Evolutionary conservation across 2,113 vertebrate species (phyloP).

Genomic region (Micromys minutus): DNA sequence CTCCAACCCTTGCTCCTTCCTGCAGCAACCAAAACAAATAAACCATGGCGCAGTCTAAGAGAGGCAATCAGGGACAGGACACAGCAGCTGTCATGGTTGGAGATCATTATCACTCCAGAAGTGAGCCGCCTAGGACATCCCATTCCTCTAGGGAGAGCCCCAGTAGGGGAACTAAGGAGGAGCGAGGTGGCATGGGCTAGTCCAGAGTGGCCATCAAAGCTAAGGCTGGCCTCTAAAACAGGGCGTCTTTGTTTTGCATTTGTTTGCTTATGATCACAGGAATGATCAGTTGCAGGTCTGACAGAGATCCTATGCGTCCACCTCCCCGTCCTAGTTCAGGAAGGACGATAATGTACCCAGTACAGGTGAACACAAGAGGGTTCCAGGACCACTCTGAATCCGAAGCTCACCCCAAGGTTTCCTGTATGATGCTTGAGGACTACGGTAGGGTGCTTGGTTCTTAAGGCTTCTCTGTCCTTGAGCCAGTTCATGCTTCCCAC

Average conservation of each 20-base stretch:
- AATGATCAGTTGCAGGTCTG: too few relatives aligned
- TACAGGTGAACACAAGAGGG: neutral
- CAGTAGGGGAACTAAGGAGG: too few relatives aligned
- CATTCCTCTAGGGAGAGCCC: fast-evolving
- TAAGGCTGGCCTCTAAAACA: too few relatives aligned
- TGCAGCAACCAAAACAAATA: neutral
- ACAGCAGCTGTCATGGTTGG: neutral
- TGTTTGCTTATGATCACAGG: fast-evolving
- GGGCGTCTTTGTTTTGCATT: neutral
- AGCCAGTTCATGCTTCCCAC: neutral
- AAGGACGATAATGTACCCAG: neutral
- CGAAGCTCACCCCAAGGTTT: neutral
- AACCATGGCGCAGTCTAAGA: neutral
- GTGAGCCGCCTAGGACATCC: fast-evolving
- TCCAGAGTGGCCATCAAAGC: fast-evolving
- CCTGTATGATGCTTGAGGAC: neutral
- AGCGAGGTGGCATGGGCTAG: neutral
- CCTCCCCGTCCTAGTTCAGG: neutral
- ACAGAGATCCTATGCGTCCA: neutral
- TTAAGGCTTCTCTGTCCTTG: neutral
- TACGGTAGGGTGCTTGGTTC: neutral
- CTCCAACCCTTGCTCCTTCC: neutral
- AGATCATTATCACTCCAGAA: neutral
- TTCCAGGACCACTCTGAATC: neutral
- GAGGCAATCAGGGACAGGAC: neutral